Evolutionary conservation across 2,797 vertebrate species (phyloP), one percentile per base, ranked within the genome.

Genomic region (Agapornis canus): DNA sequence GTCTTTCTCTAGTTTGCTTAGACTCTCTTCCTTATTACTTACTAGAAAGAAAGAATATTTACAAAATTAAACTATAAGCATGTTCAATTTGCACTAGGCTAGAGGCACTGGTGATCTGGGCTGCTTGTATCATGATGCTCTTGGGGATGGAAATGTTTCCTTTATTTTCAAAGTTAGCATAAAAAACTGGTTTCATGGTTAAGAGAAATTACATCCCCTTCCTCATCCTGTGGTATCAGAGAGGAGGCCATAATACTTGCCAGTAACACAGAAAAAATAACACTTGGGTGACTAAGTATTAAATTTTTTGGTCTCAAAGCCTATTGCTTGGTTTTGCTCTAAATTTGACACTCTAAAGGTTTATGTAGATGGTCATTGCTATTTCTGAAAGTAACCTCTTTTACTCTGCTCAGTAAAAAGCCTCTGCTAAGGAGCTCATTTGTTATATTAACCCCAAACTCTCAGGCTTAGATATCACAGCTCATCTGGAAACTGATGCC

Each of bases 401-500:
- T 37, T 60, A 35, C 57, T 0, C 7, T 72, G 9, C 3, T 23
- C 43, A 76, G 39, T 56, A 37, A 68, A 77, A 91, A 60, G 43
- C 52, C 43, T 65, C 47, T 14, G 9, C 16, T 43, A 75, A 84
- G 59, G 31, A 89, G 11, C 13, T 94, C 18, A 70, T 93, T 89
- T 92, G 9, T 49, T 86, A 25, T 77, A 91, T 77, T 94, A 94
- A 86, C 81, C 11, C 11, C 6, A 72, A 65, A 56, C 4, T 82
- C 40, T 77, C 37, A 60, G 56, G 21, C 13, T 39, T 45, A 60
- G 31, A 59, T 6, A 47, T 25, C 43, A 76, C 31, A 37, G 19
- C 40, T 89, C 17, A 19, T 89, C 40, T 87, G 71, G 71, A 93
- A 94, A 94, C 76, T 94, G 94, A 93, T 86, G 20, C 37, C 27